Evolutionary conservation across 2,113 vertebrate genomes (phyloP).

Genomic region (Carassius gibelio): DNA sequence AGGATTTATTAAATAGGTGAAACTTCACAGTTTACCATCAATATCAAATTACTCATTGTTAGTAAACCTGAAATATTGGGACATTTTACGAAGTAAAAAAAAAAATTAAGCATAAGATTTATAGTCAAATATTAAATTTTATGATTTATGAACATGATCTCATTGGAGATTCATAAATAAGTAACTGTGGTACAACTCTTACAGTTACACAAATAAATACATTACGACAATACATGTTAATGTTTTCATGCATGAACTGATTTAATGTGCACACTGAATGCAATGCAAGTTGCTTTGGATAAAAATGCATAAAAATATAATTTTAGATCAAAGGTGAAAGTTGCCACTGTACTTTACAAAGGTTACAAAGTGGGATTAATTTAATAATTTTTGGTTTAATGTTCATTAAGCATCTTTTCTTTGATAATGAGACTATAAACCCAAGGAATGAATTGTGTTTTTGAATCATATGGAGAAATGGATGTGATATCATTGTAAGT

Average conservation of each 20-base stretch:
- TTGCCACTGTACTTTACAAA: not conserved
- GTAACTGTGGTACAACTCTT: not conserved
- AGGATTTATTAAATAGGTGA: not conserved
- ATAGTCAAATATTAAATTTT: not conserved
- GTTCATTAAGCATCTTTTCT: not conserved
- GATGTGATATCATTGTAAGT: not conserved
- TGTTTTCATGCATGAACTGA: not conserved
- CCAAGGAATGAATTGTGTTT: not conserved
- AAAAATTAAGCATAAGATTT: not conserved
- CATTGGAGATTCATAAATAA: not conserved
- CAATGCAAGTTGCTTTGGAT: not conserved
- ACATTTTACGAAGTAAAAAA: not conserved
- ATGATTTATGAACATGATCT: not conserved
- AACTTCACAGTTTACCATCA: not conserved
- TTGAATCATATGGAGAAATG: not conserved
- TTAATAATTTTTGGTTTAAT: not conserved
- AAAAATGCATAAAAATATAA: no score
- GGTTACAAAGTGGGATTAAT: not conserved
- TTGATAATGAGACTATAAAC: not conserved
- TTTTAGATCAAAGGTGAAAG: not conserved
- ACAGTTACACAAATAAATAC: not conserved
- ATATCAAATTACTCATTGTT: not conserved
- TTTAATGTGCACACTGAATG: not conserved
- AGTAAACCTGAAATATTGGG: not conserved
- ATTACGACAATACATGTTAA: not conserved